Evolutionary conservation across 2,113 vertebrate genomes (phyloP).

Genomic region (Psittacus erithacus): DNA sequence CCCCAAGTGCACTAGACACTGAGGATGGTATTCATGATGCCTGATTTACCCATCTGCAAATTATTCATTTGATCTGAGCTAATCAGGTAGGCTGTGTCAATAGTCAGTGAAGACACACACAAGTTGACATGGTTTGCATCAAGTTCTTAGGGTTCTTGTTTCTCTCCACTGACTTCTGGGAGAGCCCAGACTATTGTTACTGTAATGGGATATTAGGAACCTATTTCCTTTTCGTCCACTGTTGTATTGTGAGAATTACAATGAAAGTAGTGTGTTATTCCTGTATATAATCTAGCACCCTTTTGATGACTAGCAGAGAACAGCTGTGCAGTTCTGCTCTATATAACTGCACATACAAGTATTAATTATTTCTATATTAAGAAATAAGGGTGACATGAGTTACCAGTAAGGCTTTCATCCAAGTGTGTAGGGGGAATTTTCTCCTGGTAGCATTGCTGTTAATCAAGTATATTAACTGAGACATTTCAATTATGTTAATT

Average conservation of each 20-base stretch:
- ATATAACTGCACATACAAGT: neutral
- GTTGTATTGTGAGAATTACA: neutral
- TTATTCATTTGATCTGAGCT: constrained; percentile 12
- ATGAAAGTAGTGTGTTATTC: neutral
- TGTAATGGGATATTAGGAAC: neutral
- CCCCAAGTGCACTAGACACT: neutral
- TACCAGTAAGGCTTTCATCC: constrained; percentile 19
- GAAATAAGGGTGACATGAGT: constrained; percentile 14
- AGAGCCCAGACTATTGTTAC: neutral
- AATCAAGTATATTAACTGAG: neutral
- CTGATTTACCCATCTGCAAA: constrained; percentile 17
- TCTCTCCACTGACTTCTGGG: neutral
- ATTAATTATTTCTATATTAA: constrained; percentile 50
- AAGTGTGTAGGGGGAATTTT: constrained; percentile 1
- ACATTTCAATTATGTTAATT: constrained; percentile 46
- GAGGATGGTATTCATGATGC: neutral
- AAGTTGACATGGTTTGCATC: neutral
- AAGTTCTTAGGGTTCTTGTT: neutral
- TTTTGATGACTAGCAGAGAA: neutral
- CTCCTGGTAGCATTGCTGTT: constrained; percentile 11
- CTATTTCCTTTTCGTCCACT: neutral
- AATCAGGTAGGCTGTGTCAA: neutral
- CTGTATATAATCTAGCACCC: neutral
- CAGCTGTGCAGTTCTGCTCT: constrained; percentile 10
- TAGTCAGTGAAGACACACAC: neutral